phyloP scores from a whole-genome alignment of 2,797 vertebrate genomes.

The Myiothlypis coronata region DNA sequence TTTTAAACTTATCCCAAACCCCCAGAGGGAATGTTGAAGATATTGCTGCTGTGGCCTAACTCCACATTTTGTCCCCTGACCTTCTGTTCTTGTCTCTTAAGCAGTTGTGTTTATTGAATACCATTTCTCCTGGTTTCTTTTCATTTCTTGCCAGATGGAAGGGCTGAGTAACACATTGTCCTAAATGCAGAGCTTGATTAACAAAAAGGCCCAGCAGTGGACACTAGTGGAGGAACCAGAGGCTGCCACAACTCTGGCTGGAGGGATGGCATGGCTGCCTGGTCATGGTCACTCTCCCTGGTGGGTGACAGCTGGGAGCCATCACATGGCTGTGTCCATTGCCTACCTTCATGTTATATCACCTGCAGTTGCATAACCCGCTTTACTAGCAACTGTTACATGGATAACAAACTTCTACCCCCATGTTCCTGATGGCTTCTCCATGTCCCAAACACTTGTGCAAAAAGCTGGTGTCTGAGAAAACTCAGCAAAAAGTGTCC shows the following conservation, averaged over 20 bases:
- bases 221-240: not conserved
- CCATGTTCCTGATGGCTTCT: fast-evolving
- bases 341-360: too few species aligned
- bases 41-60: not conserved
- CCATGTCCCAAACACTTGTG: fast-evolving
- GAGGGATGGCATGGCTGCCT: fast-evolving
- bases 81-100: not conserved
- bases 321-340: fast-evolving
- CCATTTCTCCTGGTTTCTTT: not conserved
- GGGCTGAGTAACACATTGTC: not conserved
- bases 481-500: fast-evolving
- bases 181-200: not conserved
- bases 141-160: not conserved
- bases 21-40: not conserved
- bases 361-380: too few species aligned
- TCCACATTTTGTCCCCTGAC: not conserved
- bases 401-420: fast-evolving
- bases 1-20: not conserved
- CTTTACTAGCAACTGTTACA: fast-evolving
- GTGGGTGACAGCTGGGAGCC: not conserved
- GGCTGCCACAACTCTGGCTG: fast-evolving
- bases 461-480: not conserved
- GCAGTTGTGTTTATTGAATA: not conserved
- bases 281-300: not conserved
- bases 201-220: not conserved